Percentiles rank a stretch among this genome's conserved stretches.
Evolutionary conservation across 2,888 invertebrate genomes (phyloP).

Genomic region (Malthinus seriepunctatus): DNA sequence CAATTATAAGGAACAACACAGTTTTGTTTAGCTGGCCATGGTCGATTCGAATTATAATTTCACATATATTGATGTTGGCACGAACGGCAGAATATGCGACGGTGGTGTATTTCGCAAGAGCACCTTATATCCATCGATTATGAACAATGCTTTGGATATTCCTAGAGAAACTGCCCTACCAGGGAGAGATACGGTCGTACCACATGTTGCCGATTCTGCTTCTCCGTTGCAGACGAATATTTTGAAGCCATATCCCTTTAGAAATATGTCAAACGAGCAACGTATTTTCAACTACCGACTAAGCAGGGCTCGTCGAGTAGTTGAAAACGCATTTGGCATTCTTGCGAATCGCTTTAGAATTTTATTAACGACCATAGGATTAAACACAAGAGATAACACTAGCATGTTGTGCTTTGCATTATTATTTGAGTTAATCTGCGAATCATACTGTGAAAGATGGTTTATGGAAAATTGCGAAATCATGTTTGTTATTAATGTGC

Average conservation of each 20-base stretch:
- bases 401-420: not conserved
- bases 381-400: not conserved
- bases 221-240: slow-evolving; percentile 37
- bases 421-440: not conserved
- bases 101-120: slow-evolving; percentile 37
- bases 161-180: slow-evolving; percentile 34
- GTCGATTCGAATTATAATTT: slow-evolving; percentile 38
- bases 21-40: slow-evolving; percentile 38
- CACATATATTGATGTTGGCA: slow-evolving; percentile 36
- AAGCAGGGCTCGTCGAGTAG: not conserved
- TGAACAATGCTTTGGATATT: slow-evolving; percentile 34
- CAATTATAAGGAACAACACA: slow-evolving; percentile 38
- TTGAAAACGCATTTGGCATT: slow-evolving; percentile 18
- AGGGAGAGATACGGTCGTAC: slow-evolving; percentile 24
- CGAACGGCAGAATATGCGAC: slow-evolving; percentile 39
- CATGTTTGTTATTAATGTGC: no score
- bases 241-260: slow-evolving; percentile 38
- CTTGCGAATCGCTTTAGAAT: not conserved
- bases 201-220: slow-evolving; percentile 41
- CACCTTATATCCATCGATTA: slow-evolving; percentile 29
- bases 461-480: no score
- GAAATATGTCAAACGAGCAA: slow-evolving; percentile 4
- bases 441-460: no score
- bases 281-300: slow-evolving; percentile 2
- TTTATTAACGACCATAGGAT: not conserved